These are phyloP conservation scores for Fistularia tabacaria DNA, from an alignment of 2,797 vertebrate genomes.

Conservation along the genomic window DNA sequence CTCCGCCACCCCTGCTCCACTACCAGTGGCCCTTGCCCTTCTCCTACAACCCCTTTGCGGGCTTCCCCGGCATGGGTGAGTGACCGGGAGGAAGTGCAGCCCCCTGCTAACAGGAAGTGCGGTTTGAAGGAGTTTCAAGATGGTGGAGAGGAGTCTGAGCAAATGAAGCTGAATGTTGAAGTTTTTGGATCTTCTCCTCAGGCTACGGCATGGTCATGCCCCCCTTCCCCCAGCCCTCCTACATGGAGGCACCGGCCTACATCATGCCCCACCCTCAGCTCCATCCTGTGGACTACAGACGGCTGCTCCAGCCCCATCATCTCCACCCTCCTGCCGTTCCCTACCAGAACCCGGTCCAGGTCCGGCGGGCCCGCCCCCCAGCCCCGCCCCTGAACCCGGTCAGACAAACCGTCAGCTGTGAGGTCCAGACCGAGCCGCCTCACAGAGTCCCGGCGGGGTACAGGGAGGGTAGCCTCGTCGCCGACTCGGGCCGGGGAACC, in stretches of 20 bases:
- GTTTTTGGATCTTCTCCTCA: conserved; percentile 4
- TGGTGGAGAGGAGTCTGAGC: neutral
- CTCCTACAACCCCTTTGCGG: conserved; percentile 47
- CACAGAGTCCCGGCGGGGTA: neutral
- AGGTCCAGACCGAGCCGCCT: conserved; percentile 60
- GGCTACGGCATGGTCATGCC: conserved; percentile 67
- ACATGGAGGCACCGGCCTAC: conserved; percentile 59
- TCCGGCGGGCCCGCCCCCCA: conserved; percentile 22
- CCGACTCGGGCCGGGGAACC: conserved; percentile 58
- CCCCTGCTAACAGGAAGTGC: neutral
- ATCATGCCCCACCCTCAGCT: conserved; percentile 53
- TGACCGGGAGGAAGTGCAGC: neutral
- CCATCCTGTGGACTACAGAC: conserved; percentile 58
- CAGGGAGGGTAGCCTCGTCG: conserved; percentile 3
- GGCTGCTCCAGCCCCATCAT: conserved; percentile 39
- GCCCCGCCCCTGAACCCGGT: neutral
- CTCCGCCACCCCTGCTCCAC: conserved; percentile 44
- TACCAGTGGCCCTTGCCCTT: conserved; percentile 67
- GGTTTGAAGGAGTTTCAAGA: neutral
- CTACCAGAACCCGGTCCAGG: conserved; percentile 39
- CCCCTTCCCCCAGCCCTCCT: conserved; percentile 42
- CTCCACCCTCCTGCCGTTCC: conserved; percentile 5
- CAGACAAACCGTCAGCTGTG: conserved; percentile 40
- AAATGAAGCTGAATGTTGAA: neutral
- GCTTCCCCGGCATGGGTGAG: conserved; percentile 61